Base-by-base conservation (phyloP, 2,113 vertebrate species). In the Nipponia nippon region DNA sequence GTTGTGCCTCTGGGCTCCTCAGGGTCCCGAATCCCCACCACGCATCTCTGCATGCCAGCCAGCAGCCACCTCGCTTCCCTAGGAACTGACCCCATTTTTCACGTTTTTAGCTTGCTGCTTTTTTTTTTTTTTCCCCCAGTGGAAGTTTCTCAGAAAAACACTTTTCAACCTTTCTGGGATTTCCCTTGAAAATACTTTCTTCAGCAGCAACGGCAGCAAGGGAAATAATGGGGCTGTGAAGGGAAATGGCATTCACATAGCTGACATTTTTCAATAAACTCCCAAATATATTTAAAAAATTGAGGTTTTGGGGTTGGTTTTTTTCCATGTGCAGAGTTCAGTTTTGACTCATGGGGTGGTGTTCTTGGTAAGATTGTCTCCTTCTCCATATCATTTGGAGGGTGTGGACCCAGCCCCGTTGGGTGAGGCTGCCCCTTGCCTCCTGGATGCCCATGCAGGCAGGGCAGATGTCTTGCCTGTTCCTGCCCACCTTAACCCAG, bases 301-400 rank as follows among this genome's bases (percentile, higher is more conserved):
- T 5, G 2, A 72, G 26, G 3, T 9, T 66, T 29, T 22, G 11
- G 11, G 1, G 0, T 2, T 46, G 18, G 11, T 25, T 25, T 49
- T 49, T 53, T 32, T 47, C 10, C 15, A 5, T 1, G 23, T 16
- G 38, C 79, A 70, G 19, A 58, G 38, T 15, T 71, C 16, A 9
- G 5, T 29, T 79, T 55, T 30, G 66, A n/a, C 32, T 16, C 26
- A 2, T 1, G 6, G 11, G 14, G 13, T 50, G 47, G 20, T 27
- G 71, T 72, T n/a, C 59, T 42, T 27, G 21, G 58, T 11, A 49
- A 18, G 52, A 11, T 26, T 27, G 8, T 55, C 56, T 38, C 63
- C 44, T 83, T 20, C 32, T 53, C 42, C 27, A 1, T 8, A 0
- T 3, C 56, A 20, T 77, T 20, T 13, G 44, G 40, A 36, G 50